phyloP scores from a whole-genome alignment of 2,113 vertebrate genomes.

The Syrmaticus mikado region DNA sequence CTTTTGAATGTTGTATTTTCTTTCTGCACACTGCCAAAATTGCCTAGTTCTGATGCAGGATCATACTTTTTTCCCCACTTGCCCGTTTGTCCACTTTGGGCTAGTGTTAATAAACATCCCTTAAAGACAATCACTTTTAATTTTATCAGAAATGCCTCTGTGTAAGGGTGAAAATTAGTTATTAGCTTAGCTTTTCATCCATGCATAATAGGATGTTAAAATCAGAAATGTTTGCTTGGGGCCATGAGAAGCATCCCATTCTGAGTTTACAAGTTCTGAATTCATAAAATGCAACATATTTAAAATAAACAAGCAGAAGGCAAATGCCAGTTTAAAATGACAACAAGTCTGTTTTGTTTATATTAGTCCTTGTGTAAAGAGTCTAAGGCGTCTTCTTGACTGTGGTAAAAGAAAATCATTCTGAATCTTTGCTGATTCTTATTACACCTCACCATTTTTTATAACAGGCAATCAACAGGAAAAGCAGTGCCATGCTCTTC shows the following conservation, averaged over 20 bases:
- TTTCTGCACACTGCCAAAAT: background rate
- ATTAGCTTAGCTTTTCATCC: slow-evolving; percentile 70
- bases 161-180: slow-evolving; percentile 64
- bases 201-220: slow-evolving; percentile 64
- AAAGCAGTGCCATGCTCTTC: fast-evolving
- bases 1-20: background rate
- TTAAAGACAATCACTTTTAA: slow-evolving; percentile 54
- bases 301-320: slow-evolving; percentile 52
- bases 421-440: background rate
- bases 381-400: background rate
- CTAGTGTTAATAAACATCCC: slow-evolving; percentile 48
- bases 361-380: background rate
- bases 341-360: background rate
- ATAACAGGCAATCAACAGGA: background rate
- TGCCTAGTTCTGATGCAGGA: slow-evolving; percentile 6
- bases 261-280: slow-evolving; percentile 37
- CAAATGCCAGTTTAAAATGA: slow-evolving; percentile 31
- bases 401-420: background rate
- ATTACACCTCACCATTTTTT: background rate
- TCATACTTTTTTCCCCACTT: slow-evolving; percentile 1
- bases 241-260: slow-evolving; percentile 18
- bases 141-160: slow-evolving; percentile 38
- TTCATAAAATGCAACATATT: slow-evolving; percentile 55
- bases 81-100: slow-evolving; percentile 24
- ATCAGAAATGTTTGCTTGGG: slow-evolving; percentile 55